phyloP scores from a whole-genome alignment of 2,888 invertebrate genomes.

The Thumatha senex region DNA sequence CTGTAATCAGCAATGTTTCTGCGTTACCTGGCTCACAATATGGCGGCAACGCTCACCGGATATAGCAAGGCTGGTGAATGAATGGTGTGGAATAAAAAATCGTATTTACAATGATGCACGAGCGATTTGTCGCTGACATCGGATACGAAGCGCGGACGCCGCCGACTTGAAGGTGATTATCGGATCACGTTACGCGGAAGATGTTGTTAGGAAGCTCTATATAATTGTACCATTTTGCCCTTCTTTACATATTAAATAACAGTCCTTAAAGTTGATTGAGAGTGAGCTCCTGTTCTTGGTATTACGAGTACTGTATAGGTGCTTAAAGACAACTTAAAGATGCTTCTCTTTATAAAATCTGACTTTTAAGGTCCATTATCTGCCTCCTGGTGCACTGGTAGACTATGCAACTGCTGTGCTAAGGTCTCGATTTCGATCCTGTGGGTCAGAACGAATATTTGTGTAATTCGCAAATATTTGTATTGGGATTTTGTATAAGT shows the following conservation, averaged over 20 bases:
- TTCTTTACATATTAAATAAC: slow-evolving; percentile 32
- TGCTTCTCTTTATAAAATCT: no score
- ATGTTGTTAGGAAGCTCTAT: slow-evolving; percentile 47
- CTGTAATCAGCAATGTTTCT: slow-evolving; percentile 69
- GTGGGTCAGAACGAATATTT: no score
- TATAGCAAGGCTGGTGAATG: slow-evolving; percentile 63
- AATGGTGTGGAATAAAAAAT: slow-evolving; percentile 68
- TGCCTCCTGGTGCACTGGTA: no score
- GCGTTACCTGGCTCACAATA: slow-evolving; percentile 68
- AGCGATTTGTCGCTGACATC: slow-evolving; percentile 77
- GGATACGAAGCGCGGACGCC: slow-evolving; percentile 63
- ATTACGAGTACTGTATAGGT: neutral
- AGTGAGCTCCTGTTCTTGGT: slow-evolving; percentile 5
- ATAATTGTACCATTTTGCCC: slow-evolving; percentile 33
- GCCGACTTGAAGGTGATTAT: slow-evolving; percentile 61
- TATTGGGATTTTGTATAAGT: no score
- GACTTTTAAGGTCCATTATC: no score
- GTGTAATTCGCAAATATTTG: no score
- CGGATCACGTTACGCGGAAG: slow-evolving; percentile 70
- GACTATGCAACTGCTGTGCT: no score
- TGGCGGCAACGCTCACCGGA: slow-evolving; percentile 68
- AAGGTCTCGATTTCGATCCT: no score
- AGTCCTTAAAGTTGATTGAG: slow-evolving; percentile 1
- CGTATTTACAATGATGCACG: slow-evolving; percentile 79
- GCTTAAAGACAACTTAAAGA: no score